Evolutionary conservation across 2,113 vertebrate genomes (phyloP).

Genomic region (Tetraodon nigroviridis): DNA sequence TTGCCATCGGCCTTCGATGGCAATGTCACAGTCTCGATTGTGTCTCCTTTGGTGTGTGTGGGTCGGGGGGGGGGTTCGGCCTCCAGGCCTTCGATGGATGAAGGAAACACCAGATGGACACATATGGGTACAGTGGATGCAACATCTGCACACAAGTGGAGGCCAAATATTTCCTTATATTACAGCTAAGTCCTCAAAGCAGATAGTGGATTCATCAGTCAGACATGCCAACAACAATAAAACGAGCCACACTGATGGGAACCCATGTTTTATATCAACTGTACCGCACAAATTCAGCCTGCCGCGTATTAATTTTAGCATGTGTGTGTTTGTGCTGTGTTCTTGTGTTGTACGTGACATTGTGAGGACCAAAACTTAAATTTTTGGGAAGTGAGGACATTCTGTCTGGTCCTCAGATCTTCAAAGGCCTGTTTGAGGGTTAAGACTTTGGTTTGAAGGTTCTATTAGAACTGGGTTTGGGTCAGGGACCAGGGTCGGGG

Average conservation of each 20-base stretch:
- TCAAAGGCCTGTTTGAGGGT: too few relatives aligned
- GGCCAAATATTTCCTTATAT: constrained; percentile 27
- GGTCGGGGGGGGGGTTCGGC: constrained; percentile 5
- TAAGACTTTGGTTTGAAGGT: too few relatives aligned
- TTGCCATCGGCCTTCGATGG: constrained; percentile 46
- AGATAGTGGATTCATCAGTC: constrained; percentile 32
- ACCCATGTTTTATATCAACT: constrained; percentile 16
- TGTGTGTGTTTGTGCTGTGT: too few relatives aligned
- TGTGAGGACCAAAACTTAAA: too few relatives aligned
- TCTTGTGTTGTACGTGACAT: background rate
- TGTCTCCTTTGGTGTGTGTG: constrained; percentile 30
- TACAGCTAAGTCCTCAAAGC: constrained; percentile 1
- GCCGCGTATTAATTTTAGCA: background rate
- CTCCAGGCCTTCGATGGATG: constrained; percentile 35
- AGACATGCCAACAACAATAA: constrained; percentile 36
- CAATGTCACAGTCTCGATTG: constrained; percentile 45
- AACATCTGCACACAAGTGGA: constrained; percentile 33
- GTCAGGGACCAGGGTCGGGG: too few relatives aligned
- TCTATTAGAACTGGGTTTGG: too few relatives aligned
- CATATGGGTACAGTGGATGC: constrained; percentile 2
- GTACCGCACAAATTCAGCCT: background rate
- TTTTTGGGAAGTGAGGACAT: too few relatives aligned
- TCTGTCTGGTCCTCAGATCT: too few relatives aligned
- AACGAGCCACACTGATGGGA: constrained; percentile 2
- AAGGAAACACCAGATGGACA: constrained; percentile 32